Evolutionary conservation across 2,797 vertebrate genomes (phyloP), one percentile per base, ranked within the genome.

Genomic region (Myoxocephalus aenaeus): DNA sequence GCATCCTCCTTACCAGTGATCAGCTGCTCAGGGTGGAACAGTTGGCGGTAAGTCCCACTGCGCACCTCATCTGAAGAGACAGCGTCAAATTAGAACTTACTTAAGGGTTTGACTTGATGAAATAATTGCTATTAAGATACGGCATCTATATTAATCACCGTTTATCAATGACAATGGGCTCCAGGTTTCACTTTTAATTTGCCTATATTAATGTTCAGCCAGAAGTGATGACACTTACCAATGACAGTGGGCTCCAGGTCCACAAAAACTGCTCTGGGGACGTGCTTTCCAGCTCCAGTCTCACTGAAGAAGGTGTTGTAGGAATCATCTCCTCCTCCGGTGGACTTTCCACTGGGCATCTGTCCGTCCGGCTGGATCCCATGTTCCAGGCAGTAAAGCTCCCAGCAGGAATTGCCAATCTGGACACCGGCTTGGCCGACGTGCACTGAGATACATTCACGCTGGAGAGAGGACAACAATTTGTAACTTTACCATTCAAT

Each of bases 381-480:
- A 69, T 90, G 89, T n/a, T 90, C 89, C 78, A 90, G 77, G 50
- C 91, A 92, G 72, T 92, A 92, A 0, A 92, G 90, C 58, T 92
- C 91, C 91, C 91, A 92, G 84, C 91, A 92, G 66, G 90, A 86
- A 66, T 91, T 91, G 34, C 90, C 90, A 11, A 91, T 90, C 86
- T 91, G 91, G 68, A 90, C 89, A 0, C 90, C 89, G 13, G 90
- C 90, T 80, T 92, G 90, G 14, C 89, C 90, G 1, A 92, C 89
- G n/a, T 92, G 89, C 53, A 91, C 67, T 15, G 92, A 93, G 87
- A 93, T 90, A 17, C 90, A 93, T 84, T 93, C 92, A 72, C 92
- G 92, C 92, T 93, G n/a, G 4, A 8, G 20, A 2, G 25, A 18
- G 4, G 40, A 42, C 13, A 36, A 69, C 1, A 17, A 56, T 56